A percentile compares a stretch with the other conserved stretches of the same genome.
Conservation (phyloP, 2,888 invertebrate species). For the Pandemis heparana region DNA sequence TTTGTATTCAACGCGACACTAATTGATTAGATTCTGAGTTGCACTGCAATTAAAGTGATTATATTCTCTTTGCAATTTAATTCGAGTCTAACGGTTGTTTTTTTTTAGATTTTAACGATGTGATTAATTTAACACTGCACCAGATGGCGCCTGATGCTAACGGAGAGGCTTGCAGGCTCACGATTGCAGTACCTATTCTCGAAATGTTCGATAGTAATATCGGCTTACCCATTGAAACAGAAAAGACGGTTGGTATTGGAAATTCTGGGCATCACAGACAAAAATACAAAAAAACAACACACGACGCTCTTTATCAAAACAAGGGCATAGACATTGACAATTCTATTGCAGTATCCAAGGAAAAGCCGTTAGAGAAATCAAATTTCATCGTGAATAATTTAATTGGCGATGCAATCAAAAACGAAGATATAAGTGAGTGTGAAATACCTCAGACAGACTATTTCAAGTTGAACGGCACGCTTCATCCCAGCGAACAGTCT, state of each 20-base stretch:
- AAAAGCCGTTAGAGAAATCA: slow-evolving; percentile 11
- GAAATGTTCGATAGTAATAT: slow-evolving; percentile 27
- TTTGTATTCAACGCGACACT: no score
- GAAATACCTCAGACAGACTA: slow-evolving; percentile 5
- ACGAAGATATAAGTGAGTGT: slow-evolving; percentile 7
- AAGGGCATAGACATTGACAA: slow-evolving; percentile 35
- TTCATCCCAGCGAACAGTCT: not conserved
- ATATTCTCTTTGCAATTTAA: no score
- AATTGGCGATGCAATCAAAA: not conserved
- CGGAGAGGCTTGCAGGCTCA: slow-evolving; percentile 7
- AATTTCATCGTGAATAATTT: not conserved
- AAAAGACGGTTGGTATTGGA: slow-evolving; percentile 5
- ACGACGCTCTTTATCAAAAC: slow-evolving; percentile 22
- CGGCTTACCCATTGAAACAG: not conserved
- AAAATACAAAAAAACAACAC: slow-evolving; percentile 40
- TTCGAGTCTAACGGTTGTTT: no score
- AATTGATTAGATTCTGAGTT: no score
- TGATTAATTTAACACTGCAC: slow-evolving; percentile 26
- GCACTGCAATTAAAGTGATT: no score
- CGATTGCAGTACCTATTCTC: slow-evolving; percentile 4
- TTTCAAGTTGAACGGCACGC: not conserved
- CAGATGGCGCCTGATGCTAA: slow-evolving; percentile 1
- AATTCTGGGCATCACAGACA: slow-evolving; percentile 29
- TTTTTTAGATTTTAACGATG: slow-evolving; percentile 34
- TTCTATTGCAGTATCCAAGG: slow-evolving; percentile 21